Evolutionary conservation across 2,113 vertebrate genomes (phyloP).

Genomic region (Neotoma lepida): DNA sequence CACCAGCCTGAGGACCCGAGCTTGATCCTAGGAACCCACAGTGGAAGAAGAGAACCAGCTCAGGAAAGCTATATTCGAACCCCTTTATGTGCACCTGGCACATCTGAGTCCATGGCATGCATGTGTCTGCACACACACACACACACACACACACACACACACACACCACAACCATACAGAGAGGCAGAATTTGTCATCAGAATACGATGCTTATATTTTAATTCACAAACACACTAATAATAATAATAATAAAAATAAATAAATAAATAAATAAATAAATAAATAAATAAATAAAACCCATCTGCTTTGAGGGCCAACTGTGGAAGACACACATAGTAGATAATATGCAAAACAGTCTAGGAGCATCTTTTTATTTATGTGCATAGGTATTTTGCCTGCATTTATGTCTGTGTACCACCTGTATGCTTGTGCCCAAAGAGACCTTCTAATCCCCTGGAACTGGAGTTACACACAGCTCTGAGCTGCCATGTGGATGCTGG

Average conservation of each 20-base stretch:
- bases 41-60: neutral
- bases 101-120: neutral
- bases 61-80: no score
- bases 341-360: neutral
- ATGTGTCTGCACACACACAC: no score
- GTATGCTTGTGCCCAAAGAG: neutral
- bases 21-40: neutral
- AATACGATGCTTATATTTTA: no score
- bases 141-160: neutral
- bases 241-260: neutral
- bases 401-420: no score
- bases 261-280: neutral
- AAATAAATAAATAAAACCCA: neutral
- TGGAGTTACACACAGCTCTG: neutral
- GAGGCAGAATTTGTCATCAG: no score
- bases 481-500: neutral
- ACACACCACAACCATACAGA: neutral
- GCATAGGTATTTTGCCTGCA: neutral
- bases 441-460: neutral
- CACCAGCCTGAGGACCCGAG: neutral
- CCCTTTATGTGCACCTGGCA: no score
- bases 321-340: neutral
- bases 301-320: neutral
- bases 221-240: no score
- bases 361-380: neutral